Base-by-base conservation (phyloP, 1,140 invertebrate genomes). In the Thaumatotibia leucotreta region DNA sequence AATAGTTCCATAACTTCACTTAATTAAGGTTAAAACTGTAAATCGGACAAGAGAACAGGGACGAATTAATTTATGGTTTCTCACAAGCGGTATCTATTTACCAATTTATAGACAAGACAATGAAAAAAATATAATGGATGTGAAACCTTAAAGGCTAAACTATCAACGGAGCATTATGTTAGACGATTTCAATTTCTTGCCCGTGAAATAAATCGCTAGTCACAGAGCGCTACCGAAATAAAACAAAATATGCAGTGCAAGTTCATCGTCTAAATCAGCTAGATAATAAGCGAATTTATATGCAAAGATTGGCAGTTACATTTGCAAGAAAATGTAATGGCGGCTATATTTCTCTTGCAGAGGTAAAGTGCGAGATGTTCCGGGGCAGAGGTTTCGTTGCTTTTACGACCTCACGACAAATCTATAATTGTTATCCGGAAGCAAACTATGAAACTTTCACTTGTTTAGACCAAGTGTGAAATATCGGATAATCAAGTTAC, bases 401-500 rank as follows among this genome's bases (percentile, higher is more conserved):
- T 29, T 17, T 31, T 29, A 58, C 11, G 52, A 58, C n/a, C 24
- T 58, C 24, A n/a, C 52, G 24, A 58, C 52, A 58, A 58, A 58
- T 58, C 24, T 23, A 58, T 58, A 58, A 58, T 58, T 58, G 52
- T 58, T 58, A 29, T 27, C 52, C 52, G 24, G 27, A 24, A n/a
- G 27, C 52, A 58, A 29, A 58, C n/a, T 27, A 27, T 58, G n/a
- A 58, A 58, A 58, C 52, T 58, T 58, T 58, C 52, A 58, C 52
- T 58, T 27, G 24, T 58, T 58, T 31, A 14, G 24, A 27, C n/a
- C 11, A 58, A 29, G 52, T 58, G 52, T 58, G 23, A 58, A 27
- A 31, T 29, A 14, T 6, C 23, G 1, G 52, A 58, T 58, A 58
- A 58, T 58, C 24, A 29, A 14, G 20, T 24, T 24, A 8, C 52